These are phyloP conservation scores for Sericinus montela DNA, from an alignment of 2,888 invertebrate species.

Conservation along the genomic window DNA sequence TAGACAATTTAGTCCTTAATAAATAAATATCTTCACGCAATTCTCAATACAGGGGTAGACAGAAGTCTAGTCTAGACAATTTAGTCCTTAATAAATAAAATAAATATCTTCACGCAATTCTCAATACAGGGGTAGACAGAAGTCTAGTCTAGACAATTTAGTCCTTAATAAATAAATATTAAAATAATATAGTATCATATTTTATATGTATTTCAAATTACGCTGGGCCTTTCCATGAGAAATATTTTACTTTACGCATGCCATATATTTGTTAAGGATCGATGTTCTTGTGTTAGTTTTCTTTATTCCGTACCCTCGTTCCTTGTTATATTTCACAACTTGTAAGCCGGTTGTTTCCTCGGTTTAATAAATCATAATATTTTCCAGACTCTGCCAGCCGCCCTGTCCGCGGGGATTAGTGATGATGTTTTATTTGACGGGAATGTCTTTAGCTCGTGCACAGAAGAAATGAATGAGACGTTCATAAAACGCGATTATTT, in stretches of 20 bases:
- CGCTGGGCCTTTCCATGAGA: neutral
- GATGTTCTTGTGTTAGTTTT: conserved; percentile 19
- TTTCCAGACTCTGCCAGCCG: conserved; percentile 31
- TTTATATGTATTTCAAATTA: neutral
- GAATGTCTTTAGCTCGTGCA: conserved; percentile 34
- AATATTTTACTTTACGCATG: conserved; percentile 9
- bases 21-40: too few species aligned
- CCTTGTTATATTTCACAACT: conserved; percentile 30
- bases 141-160: too few species aligned
- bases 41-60: too few species aligned
- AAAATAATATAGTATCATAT: neutral
- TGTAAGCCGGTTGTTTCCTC: conserved; percentile 31
- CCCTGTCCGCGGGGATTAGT: conserved; percentile 41
- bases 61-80: too few species aligned
- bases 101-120: too few species aligned
- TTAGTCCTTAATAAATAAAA: too few species aligned
- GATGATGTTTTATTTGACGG: conserved; percentile 57
- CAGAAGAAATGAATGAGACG: conserved; percentile 15
- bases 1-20: too few species aligned
- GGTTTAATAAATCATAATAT: conserved; percentile 55
- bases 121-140: too few species aligned
- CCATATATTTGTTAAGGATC: conserved; percentile 11
- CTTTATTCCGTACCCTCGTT: conserved; percentile 23
- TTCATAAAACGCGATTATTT: conserved; percentile 7
- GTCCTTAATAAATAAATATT: too few species aligned